Evolutionary conservation across 53 echinoderm and acorn worm genomes (phyloP).

Genomic region (Hippasteria phrygiana): DNA sequence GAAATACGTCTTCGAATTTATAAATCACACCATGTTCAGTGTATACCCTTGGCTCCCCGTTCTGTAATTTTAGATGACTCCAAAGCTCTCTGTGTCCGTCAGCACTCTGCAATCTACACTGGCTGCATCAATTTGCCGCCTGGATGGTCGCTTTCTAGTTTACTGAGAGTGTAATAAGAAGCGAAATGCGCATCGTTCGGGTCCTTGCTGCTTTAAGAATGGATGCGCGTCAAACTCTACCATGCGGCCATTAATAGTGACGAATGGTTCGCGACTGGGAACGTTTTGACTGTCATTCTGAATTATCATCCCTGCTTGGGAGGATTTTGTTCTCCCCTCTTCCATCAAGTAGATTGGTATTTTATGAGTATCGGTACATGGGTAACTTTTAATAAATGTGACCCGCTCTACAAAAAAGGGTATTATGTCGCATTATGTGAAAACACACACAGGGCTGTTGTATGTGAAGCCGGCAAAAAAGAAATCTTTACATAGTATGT

Average conservation of each 20-base stretch:
- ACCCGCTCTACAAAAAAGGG: no score
- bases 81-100: constrained; percentile 24
- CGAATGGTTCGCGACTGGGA: not conserved
- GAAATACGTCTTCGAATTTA: constrained; percentile 22
- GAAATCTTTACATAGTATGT: no score
- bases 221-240: not conserved
- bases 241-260: not conserved
- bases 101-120: constrained; percentile 31
- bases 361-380: no score
- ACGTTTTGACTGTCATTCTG: not conserved
- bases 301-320: constrained; percentile 1
- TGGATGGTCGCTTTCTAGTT: not conserved
- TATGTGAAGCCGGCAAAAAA: no score
- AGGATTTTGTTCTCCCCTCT: not conserved
- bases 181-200: not conserved
- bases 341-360: not conserved
- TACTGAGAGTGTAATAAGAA: not conserved
- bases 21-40: constrained; percentile 9
- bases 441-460: no score
- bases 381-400: no score
- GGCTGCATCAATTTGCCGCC: constrained; percentile 25
- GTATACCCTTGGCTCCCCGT: not conserved
- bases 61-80: constrained; percentile 38
- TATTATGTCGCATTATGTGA: no score
- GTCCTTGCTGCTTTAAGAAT: not conserved